Base-by-base conservation (phyloP, 2,797 vertebrate species). In the Crypturellus tataupa region DNA sequence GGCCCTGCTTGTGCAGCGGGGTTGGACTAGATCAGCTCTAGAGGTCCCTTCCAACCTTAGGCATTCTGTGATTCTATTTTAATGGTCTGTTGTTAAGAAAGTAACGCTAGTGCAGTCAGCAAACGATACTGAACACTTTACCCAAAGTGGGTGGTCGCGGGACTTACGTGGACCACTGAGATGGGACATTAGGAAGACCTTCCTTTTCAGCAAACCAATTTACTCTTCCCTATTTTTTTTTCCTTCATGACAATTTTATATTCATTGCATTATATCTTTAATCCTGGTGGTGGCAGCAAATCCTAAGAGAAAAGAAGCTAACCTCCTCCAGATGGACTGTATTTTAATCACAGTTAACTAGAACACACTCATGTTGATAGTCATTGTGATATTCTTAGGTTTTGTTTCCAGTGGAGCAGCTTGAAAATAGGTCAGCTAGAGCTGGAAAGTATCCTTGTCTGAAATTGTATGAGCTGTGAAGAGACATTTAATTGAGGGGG, bases 251-350 rank as follows among this genome's bases (percentile, higher is more conserved):
- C 33, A 59, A 56, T 65, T 91, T 80, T 47, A 10, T 23, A 3
- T 79, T 65, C 47, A 20, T 77, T 95, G 94, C 84, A n/a, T 83
- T 96, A 27, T 83, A 31, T 64, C 42, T 44, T 64, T 73, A 42
- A 33, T 89, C 96, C 97, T 96, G 84, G 1, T 78, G 97, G 94
- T 97, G 97, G 97, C 97, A 96, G 96, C 88, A 96, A 71, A 94
- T 83, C 6, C 81, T 69, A 93, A 88, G 58, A 35, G 62, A 81
- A 84, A 47, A 80, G 51, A 60, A 86, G 15, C 10, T 53, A 37
- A 16, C 39, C 3, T 23, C n/a, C 12, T 56, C 23, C 35, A 23
- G 42, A 33, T 21, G 9, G 31, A 11, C 25, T 77, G 29, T 42
- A 7, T 27, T 90, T 79, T 67, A 81, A 47, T 67, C 72, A 16